Base-by-base conservation (phyloP, 2,888 invertebrate species). In the Rutpela maculata region DNA sequence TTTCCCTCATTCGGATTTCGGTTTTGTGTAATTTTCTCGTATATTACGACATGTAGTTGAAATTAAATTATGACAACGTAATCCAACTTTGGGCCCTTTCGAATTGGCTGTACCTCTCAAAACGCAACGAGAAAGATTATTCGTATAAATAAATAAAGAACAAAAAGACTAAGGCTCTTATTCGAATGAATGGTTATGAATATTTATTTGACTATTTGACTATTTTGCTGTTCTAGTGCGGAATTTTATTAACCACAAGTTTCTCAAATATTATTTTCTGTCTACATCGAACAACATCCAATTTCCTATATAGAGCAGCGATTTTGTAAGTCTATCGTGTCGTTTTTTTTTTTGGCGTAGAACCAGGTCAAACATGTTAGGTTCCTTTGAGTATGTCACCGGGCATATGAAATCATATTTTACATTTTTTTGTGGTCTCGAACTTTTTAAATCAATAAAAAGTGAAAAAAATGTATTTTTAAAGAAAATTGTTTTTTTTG, bases 21-120 rank as follows among this genome's bases (percentile, higher is more conserved):
- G 70, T 70, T 57, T 60, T 70, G 70, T 35, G 70, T 70, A 59
- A 70, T 70, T 70, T 70, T 15, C 59, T 57, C 19, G 70, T 17
- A 70, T 38, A 26, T 59, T n/a, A 55, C 55, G 56, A 26, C 56
- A 15, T 69, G 55, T 56, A 35, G 43, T 60, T 70, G 43, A 60
- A 70, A 70, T 60, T 70, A 43, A 70, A 56, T 60, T 70, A 60
- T 70, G 57, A 70, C 70, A 50, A 18, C 19, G 15, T 70, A 70
- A 70, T 62, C 60, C 60, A 38, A 59, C 15, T 70, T 70, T 70
- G 22, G 35, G 59, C 70, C 65, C 43, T 38, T n/a, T 18, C 18
- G 38, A n/a, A 35, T 43, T 38, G 38, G 38, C 19, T 19, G 4
- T 43, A 43, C 18, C 38, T 6, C 50, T n/a, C 12, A 43, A 1